Percentiles rank a stretch among this genome's conserved stretches.
These are phyloP conservation scores for Scolopax bukidnonensis DNA, from an alignment of 2,797 vertebrate species.

Conservation along the genomic window DNA sequence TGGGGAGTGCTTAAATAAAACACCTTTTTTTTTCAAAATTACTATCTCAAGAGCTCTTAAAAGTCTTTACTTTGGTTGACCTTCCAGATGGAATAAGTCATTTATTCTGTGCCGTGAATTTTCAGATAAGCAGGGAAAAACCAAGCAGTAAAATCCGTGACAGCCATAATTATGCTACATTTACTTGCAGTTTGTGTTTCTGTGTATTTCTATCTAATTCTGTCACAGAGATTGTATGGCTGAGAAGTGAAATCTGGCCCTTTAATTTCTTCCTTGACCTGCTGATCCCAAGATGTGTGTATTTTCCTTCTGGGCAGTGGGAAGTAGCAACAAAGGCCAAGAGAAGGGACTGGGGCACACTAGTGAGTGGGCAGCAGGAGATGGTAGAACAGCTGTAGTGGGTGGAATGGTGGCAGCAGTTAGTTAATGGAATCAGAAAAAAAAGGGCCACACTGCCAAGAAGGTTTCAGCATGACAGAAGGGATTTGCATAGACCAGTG, in stretches of 20 bases:
- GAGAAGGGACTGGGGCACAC: not conserved
- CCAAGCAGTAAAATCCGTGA: not conserved
- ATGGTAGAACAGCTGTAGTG: not conserved
- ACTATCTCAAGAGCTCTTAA: not conserved
- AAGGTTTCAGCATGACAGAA: constrained; percentile 22
- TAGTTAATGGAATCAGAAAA: not conserved
- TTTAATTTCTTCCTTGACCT: not conserved
- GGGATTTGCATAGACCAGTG: constrained; percentile 33
- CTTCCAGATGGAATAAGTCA: not conserved
- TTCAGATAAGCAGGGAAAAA: not conserved
- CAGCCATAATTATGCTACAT: not conserved
- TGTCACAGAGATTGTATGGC: not conserved
- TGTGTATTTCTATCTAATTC: not conserved
- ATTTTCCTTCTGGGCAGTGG: not conserved
- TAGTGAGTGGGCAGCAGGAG: not conserved
- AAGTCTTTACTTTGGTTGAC: not conserved
- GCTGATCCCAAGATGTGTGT: not conserved
- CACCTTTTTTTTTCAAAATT: not conserved
- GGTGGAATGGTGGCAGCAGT: constrained; percentile 2
- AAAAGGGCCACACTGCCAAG: not conserved
- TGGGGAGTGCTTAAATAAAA: not conserved
- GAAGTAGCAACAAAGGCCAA: not conserved
- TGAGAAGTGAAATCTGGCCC: not conserved
- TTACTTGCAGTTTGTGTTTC: not conserved
- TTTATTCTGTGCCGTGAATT: not conserved